A percentile compares a stretch with the other conserved stretches of the same genome.
Evolutionary conservation across 2,888 invertebrate species (phyloP).

Genomic region (Alcis repandata): DNA sequence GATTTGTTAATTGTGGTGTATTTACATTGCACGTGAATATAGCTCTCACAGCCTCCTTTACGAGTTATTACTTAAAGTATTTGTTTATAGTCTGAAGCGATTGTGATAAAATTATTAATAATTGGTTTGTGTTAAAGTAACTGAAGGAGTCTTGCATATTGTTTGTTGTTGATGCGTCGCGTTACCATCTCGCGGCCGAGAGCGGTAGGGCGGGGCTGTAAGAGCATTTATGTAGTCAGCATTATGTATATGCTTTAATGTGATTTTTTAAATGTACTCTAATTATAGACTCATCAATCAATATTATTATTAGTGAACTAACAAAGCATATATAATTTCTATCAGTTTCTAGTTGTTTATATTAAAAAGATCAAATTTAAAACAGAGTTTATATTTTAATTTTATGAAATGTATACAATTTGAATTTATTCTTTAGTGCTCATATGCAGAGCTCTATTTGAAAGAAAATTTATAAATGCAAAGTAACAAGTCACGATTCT

Average conservation of each 20-base stretch:
- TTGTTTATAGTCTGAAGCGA: constrained; percentile 80
- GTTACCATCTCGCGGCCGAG: constrained; percentile 56
- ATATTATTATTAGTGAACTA: constrained; percentile 84
- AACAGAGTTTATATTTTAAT: constrained; percentile 86
- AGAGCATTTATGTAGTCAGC: constrained; percentile 86
- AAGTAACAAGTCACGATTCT: constrained; percentile 87
- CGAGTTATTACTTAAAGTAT: constrained; percentile 70
- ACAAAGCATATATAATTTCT: constrained; percentile 80
- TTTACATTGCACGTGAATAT: constrained; percentile 81
- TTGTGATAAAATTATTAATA: constrained; percentile 81
- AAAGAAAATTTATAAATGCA: constrained; percentile 83
- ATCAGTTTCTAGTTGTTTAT: constrained; percentile 80
- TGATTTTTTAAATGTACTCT: constrained; percentile 87
- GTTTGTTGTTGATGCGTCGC: constrained; percentile 79
- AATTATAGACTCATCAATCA: constrained; percentile 85
- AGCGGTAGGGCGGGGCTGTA: constrained; percentile 74
- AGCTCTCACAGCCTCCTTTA: constrained; percentile 82
- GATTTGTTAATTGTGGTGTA: constrained; percentile 86
- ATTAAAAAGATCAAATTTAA: constrained; percentile 77
- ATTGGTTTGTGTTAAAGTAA: constrained; percentile 70
- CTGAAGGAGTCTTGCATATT: constrained; percentile 64
- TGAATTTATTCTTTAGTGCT: constrained; percentile 82
- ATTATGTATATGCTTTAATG: constrained; percentile 88
- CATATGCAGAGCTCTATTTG: constrained; percentile 79
- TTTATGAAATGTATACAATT: constrained; percentile 84